Conservation (phyloP, 2,113 vertebrate genomes). For the Cyprinodon tularosa region DNA sequence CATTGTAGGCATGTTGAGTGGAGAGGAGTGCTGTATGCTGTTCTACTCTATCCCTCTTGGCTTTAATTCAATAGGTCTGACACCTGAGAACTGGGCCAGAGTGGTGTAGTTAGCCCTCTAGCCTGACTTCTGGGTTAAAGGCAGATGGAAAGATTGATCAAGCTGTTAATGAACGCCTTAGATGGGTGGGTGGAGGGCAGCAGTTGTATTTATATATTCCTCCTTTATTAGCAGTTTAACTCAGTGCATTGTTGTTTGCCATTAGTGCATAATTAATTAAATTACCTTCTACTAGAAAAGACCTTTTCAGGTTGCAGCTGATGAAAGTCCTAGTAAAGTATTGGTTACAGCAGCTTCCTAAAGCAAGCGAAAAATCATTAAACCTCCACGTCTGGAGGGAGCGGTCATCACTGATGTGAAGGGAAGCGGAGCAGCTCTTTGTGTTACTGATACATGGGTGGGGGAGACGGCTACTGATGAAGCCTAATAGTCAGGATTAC, state of each 20-base stretch:
- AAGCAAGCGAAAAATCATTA: slow-evolving; percentile 60
- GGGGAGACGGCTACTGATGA: slow-evolving; percentile 29
- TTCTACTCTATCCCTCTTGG: slow-evolving; percentile 10
- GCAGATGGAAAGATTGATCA: slow-evolving; percentile 48
- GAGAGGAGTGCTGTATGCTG: slow-evolving; percentile 14
- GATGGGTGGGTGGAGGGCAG: slow-evolving; percentile 13
- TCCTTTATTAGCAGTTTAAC: slow-evolving; percentile 40
- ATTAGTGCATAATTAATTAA: slow-evolving; percentile 18
- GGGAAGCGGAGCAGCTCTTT: slow-evolving; percentile 58
- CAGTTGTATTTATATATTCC: slow-evolving; percentile 43
- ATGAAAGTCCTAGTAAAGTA: slow-evolving; percentile 14
- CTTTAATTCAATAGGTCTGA: slow-evolving; percentile 57
- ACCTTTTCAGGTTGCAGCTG: slow-evolving; percentile 36
- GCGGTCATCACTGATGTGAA: slow-evolving; percentile 58
- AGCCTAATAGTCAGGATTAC: slow-evolving; percentile 26
- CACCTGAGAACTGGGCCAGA: slow-evolving; percentile 52
- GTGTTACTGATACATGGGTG: slow-evolving; percentile 54
- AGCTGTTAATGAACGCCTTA: slow-evolving; percentile 41
- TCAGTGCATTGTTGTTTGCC: slow-evolving; percentile 44
- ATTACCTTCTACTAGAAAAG: slow-evolving; percentile 21
- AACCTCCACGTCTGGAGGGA: slow-evolving; percentile 58
- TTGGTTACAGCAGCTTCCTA: slow-evolving; percentile 29
- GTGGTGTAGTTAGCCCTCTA: slow-evolving; percentile 34
- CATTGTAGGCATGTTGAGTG: slow-evolving; percentile 28
- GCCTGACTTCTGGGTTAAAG: slow-evolving; percentile 35